Evolutionary conservation across 2,797 vertebrate genomes (phyloP).

Genomic region (Natrix natrix): DNA sequence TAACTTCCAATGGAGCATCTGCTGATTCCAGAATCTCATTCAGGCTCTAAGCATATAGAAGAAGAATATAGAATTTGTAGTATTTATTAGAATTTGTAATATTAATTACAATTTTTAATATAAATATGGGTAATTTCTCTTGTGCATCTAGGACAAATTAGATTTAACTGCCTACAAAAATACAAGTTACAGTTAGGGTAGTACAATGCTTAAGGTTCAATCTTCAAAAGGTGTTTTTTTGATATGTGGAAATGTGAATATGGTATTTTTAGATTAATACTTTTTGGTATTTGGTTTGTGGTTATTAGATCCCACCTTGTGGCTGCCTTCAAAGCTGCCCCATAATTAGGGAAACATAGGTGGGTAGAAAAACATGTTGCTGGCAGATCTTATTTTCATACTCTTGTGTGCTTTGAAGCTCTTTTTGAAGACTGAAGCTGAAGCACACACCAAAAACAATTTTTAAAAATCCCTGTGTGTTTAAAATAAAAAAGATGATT

Average conservation of each 20-base stretch:
- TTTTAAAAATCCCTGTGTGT: neutral
- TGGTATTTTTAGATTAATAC: neutral
- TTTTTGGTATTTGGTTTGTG: neutral
- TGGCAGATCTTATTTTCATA: neutral
- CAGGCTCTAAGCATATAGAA: constrained; percentile 77
- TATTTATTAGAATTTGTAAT: neutral
- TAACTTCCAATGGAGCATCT: constrained; percentile 94
- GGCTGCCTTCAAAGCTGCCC: neutral
- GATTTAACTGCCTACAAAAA: neutral
- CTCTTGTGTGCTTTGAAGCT: neutral
- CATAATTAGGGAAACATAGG: neutral
- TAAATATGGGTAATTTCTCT: neutral
- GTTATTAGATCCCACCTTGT: neutral
- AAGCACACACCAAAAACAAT: neutral
- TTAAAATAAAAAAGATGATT: neutral
- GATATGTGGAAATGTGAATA: neutral
- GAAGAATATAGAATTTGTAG: constrained; percentile 33
- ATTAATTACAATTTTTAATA: neutral
- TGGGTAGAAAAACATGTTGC: neutral
- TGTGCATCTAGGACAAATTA: neutral
- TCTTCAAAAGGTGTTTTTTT: neutral
- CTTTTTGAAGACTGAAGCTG: neutral
- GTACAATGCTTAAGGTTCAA: neutral
- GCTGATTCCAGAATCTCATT: constrained; percentile 96
- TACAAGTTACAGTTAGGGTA: neutral